Percentiles rank a stretch among this genome's conserved stretches.
Evolutionary conservation across 2,113 vertebrate genomes (phyloP).

Genomic region (Parus major): DNA sequence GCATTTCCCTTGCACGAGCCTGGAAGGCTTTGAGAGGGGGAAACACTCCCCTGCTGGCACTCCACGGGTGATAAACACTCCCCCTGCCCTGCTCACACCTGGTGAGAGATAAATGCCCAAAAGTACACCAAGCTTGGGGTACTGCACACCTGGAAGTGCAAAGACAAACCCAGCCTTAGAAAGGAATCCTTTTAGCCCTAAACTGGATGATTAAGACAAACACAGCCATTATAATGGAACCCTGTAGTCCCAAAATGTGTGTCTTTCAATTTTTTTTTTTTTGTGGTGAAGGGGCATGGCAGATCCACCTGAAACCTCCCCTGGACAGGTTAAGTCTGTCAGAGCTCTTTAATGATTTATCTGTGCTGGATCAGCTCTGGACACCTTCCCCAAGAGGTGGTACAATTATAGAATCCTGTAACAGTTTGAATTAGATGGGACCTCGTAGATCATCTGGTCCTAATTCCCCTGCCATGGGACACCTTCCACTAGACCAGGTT

Average conservation of each 20-base stretch:
- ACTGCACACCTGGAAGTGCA: not conserved
- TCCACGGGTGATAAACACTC: fast-evolving
- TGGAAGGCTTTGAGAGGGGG: not conserved
- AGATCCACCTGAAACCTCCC: not conserved
- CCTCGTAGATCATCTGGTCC: too few relatives aligned
- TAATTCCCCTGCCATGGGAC: not conserved
- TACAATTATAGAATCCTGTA: not conserved
- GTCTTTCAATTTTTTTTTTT: not conserved
- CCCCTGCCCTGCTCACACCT: not conserved
- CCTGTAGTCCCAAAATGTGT: not conserved
- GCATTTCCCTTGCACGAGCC: not conserved
- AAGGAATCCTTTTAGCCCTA: not conserved
- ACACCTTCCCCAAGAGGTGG: not conserved
- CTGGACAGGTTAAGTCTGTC: not conserved
- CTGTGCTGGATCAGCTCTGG: not conserved
- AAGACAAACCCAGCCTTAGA: not conserved
- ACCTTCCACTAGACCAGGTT: not conserved
- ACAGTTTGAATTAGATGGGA: not conserved
- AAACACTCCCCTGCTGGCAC: not conserved
- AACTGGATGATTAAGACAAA: not conserved
- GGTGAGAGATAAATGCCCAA: not conserved
- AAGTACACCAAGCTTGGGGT: not conserved
- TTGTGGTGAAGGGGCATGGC: not conserved
- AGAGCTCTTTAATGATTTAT: not conserved
- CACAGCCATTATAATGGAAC: not conserved